Evolutionary conservation across 2,888 invertebrate species (phyloP).

Genomic region (Hypomecis punctinalis): DNA sequence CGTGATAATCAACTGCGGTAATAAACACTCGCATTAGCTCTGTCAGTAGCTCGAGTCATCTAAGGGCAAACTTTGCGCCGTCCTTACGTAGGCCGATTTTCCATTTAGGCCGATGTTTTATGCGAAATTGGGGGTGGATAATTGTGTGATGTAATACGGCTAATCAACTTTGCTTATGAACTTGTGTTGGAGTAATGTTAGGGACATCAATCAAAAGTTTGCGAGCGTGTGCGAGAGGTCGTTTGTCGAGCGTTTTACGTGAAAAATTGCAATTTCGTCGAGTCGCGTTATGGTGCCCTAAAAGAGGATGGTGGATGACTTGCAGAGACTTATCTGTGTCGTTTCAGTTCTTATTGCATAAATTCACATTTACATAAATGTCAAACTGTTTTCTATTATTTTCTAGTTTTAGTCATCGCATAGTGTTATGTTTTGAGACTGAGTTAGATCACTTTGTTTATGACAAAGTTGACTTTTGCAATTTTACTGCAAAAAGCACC

Average conservation of each 20-base stretch:
- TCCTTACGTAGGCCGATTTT: slow-evolving; percentile 32
- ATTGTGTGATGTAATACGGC: slow-evolving; percentile 32
- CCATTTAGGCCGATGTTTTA: slow-evolving; percentile 22
- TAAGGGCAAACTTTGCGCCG: slow-evolving; percentile 32
- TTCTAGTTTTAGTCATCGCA: too few relatives aligned
- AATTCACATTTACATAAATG: too few relatives aligned
- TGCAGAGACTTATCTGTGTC: slow-evolving; percentile 1
- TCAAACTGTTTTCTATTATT: too few relatives aligned
- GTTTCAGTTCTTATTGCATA: background rate
- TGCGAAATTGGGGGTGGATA: slow-evolving; percentile 19
- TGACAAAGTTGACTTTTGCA: too few relatives aligned
- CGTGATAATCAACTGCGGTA: too few relatives aligned
- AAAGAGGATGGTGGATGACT: slow-evolving; percentile 6
- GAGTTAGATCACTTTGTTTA: too few relatives aligned
- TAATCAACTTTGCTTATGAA: slow-evolving; percentile 31
- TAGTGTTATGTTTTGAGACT: too few relatives aligned
- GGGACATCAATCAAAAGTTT: slow-evolving; percentile 39
- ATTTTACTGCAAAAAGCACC: too few relatives aligned
- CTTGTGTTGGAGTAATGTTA: slow-evolving; percentile 22
- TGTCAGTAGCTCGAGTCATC: background rate
- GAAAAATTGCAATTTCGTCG: slow-evolving; percentile 38
- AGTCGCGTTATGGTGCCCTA: slow-evolving; percentile 17
- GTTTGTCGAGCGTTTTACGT: slow-evolving; percentile 26
- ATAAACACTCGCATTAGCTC: too few relatives aligned
- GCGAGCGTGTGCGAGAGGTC: slow-evolving; percentile 27